Base-by-base conservation (phyloP, 2,888 invertebrate genomes). In the Formica aserva region DNA sequence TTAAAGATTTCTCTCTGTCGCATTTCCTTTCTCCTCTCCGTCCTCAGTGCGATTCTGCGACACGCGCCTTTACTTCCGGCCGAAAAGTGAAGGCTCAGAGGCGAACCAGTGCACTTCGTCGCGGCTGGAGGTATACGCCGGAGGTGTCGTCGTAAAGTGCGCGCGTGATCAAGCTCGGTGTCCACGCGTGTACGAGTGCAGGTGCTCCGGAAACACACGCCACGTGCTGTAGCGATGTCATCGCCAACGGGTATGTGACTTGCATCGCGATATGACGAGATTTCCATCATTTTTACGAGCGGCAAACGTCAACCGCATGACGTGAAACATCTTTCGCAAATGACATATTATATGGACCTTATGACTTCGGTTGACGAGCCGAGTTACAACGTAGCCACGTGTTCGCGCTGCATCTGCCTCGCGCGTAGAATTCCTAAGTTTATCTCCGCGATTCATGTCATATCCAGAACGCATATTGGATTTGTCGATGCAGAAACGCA, bases 151-250 rank as follows among this genome's bases (percentile, higher is more conserved):
- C 55, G 82, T 75, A 84, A 86, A 76, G 87, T 82, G 89, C 76
- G 89, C 72, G 87, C 78, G 45, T 29, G 57, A n/a, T 5, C 55
- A 60, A 45, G 69, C n/a, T 57, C 11, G 35, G n/a, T 41, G 60
- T 41, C 35, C 35, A 35, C 41, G 69, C 78, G 75, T 45, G 60
- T 35, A 72, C 74, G 18, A 71, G 74, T 76, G 84, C 87, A 87
- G 85, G 89, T 89, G 87, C 82, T 88, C 84, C 82, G 87, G 84
- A 48, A 76, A 77, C 45, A 45, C 74, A 82, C 72, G 45, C 62
- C 72, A 69, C 60, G 67, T 77, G 78, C 78, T 74, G 35, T 45
- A 26, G 45, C 60, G 74, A 60, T 45, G 60, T 80, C 75, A 60
- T 26, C 26, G 60, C 26, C 15, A 29, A 13, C 38, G 26, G 26